Conservation (phyloP, 2,888 invertebrate genomes). For the Spisula subtruncata region DNA sequence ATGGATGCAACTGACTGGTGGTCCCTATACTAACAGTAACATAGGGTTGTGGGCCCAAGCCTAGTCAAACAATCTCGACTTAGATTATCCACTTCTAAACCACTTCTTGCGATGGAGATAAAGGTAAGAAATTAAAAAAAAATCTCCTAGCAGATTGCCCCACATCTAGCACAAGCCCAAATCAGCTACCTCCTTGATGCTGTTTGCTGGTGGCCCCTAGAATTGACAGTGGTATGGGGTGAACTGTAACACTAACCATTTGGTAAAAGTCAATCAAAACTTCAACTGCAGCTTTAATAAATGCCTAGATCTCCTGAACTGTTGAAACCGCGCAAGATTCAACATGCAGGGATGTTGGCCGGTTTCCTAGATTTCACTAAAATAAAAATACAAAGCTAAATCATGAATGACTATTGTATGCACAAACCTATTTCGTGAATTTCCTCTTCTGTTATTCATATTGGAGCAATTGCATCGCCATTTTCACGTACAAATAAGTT, state of each 20-base stretch:
- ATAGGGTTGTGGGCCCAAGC: too few relatives aligned
- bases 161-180: too few relatives aligned
- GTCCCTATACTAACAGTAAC: too few relatives aligned
- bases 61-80: too few relatives aligned
- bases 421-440: not conserved
- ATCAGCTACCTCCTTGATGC: too few relatives aligned
- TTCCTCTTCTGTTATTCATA: not conserved
- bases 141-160: too few relatives aligned
- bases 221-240: not conserved
- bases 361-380: not conserved
- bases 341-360: not conserved
- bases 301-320: not conserved
- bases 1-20: too few relatives aligned
- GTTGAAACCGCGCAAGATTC: not conserved
- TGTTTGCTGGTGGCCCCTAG: too few relatives aligned
- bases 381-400: not conserved
- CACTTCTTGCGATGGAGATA: too few relatives aligned
- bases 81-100: too few relatives aligned
- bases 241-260: not conserved
- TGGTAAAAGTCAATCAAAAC: not conserved
- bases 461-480: not conserved
- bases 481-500: not conserved
- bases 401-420: not conserved
- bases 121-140: too few relatives aligned
- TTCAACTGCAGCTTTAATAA: not conserved